Conservation (phyloP, 2,888 invertebrate genomes). For the Laspeyria flexula region DNA sequence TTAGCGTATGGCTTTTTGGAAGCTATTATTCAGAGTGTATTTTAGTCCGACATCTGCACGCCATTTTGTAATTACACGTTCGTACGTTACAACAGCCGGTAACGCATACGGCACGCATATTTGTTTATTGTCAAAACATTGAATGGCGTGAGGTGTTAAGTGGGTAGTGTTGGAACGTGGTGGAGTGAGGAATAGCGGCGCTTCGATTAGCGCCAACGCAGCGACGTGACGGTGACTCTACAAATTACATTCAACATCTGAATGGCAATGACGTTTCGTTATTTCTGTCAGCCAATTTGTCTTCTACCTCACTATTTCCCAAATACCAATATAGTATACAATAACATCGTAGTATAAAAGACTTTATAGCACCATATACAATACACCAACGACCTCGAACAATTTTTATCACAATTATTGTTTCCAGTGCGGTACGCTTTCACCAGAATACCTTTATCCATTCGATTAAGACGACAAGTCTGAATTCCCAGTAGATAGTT, state of each 20-base stretch:
- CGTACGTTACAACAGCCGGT: constrained; percentile 26
- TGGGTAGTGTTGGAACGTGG: constrained; percentile 37
- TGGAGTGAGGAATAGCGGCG: constrained; percentile 46
- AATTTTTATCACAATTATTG: constrained; percentile 24
- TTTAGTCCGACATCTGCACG: constrained; percentile 12
- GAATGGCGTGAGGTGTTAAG: constrained; percentile 48
- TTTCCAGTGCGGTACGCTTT: constrained; percentile 8
- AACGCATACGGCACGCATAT: constrained; percentile 29
- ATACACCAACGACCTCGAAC: constrained; percentile 6
- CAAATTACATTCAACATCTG: constrained; percentile 64
- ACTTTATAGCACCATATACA: no score
- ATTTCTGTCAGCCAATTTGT: constrained; percentile 62
- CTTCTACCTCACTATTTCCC: constrained; percentile 40
- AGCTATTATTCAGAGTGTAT: not conserved
- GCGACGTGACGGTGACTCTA: constrained; percentile 50
- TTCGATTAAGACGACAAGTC: constrained; percentile 34
- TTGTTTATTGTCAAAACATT: constrained; percentile 39
- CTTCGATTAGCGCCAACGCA: constrained; percentile 35
- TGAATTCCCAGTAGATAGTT: constrained; percentile 36
- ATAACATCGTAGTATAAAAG: constrained; percentile 18
- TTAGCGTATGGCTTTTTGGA: not conserved
- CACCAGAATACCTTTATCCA: constrained; percentile 16
- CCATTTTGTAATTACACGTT: constrained; percentile 25
- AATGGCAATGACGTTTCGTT: constrained; percentile 62
- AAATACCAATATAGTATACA: no score